Evolutionary conservation across 2,113 vertebrate species (phyloP).

Genomic region (Ifrita kowaldi): DNA sequence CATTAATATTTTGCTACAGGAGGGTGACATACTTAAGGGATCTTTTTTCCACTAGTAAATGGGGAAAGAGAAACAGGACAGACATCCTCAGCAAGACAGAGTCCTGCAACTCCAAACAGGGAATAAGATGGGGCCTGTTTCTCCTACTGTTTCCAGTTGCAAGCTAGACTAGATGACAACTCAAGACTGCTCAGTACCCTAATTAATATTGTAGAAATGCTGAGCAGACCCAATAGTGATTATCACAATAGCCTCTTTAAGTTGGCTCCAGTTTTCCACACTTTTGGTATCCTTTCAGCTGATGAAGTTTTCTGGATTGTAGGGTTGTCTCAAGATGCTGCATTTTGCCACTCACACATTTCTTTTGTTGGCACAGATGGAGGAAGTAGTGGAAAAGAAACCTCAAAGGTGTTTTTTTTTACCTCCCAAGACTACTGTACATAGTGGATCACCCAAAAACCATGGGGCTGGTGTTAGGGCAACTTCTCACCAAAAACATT

Average conservation of each 20-base stretch:
- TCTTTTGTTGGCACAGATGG: neutral
- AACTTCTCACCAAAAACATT: neutral
- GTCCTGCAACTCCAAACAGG: neutral
- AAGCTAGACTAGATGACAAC: neutral
- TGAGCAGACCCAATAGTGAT: neutral
- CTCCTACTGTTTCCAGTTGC: neutral
- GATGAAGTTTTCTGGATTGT: neutral
- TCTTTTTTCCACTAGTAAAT: neutral
- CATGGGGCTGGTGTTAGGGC: neutral
- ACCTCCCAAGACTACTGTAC: neutral
- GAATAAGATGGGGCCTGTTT: neutral
- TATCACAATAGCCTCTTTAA: neutral
- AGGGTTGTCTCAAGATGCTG: neutral
- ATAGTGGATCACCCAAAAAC: neutral
- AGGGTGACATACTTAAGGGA: neutral
- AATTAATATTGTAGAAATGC: neutral
- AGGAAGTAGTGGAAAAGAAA: neutral
- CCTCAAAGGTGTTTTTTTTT: neutral
- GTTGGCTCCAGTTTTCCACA: neutral
- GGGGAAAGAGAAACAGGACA: neutral
- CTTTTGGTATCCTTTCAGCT: neutral
- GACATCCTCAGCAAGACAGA: neutral
- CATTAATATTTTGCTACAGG: neutral
- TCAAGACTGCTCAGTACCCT: neutral
- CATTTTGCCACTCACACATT: neutral